phyloP scores from a whole-genome alignment of 2,888 invertebrate species.

The Hyalella azteca region DNA sequence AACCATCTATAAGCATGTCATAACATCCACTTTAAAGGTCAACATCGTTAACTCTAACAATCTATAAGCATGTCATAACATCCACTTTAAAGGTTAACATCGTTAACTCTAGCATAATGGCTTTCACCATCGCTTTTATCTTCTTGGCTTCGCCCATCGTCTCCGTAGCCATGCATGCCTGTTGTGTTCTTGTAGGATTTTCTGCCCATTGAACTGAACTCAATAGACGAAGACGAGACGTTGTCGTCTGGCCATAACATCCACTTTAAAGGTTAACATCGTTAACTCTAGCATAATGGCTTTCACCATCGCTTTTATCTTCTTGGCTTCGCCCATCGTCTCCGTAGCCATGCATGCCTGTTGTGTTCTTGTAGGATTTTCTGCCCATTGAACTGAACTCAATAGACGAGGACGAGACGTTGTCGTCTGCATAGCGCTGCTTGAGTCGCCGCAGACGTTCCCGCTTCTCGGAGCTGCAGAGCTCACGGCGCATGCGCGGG shows the following conservation, averaged over 20 bases:
- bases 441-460: slow-evolving; percentile 26
- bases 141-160: background rate
- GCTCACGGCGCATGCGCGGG: background rate
- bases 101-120: too few species aligned
- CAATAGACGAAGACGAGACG: background rate
- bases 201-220: background rate
- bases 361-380: background rate
- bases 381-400: background rate
- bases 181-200: background rate
- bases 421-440: slow-evolving; percentile 4
- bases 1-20: too few species aligned
- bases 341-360: background rate
- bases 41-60: too few species aligned
- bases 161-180: background rate
- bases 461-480: slow-evolving; percentile 19
- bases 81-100: too few species aligned
- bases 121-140: slow-evolving; percentile 16
- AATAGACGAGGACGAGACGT: background rate
- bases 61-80: too few species aligned
- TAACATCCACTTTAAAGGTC: too few species aligned
- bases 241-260: too few species aligned
- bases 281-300: background rate
- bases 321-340: background rate
- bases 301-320: slow-evolving; percentile 7
- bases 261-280: slow-evolving; percentile 7